Base-by-base conservation (phyloP, 2,113 vertebrate genomes). In the Scophthalmus maximus region DNA sequence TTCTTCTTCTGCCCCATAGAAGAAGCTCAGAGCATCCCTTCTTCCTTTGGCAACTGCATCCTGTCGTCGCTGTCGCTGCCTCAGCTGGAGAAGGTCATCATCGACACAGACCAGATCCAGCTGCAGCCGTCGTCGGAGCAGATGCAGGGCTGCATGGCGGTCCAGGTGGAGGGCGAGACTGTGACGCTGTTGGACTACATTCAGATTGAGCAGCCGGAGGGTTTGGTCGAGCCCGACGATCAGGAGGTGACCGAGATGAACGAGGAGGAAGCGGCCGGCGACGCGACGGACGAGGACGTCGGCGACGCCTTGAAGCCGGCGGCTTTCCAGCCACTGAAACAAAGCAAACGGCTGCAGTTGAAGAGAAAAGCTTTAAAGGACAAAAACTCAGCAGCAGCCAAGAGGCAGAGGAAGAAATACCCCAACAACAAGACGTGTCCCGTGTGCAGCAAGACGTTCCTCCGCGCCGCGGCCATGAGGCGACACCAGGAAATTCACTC, bases 21-120 rank as follows among this genome's bases (percentile, higher is more conserved):
- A 69, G 89, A 92, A 30, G 51, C 76, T 47, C 90, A 86, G 23
- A 68, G 55, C 68, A 73, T 90, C 36, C 86, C 89, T 0, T 83
- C 89, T 1, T 90, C 90, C 29, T 87, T 90, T n/a, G 92, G 90
- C 23, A 92, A 92, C 32, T 91, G 89, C 86, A 92, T 92, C 81
- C 85, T 93, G 1, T 93, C 92, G 1, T 91, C 92, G 0, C 62
- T 93, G 59, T 90, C 91, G 8, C 88, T 90, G 26, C 90, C 89
- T 34, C 89, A 90, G 58, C 79, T 91, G 62, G 88, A 92, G 78
- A 92, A 89, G 58, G 87, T 92, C 0, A 82, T 90, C 6, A 90
- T 91, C 0, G 59, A 89, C 5, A 52, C 76, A 0, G 84, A 90
- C 7, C 83, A 90, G 27, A 62, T 90, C 0, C 74, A 85, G 51